Conservation (phyloP, 2,888 invertebrate genomes). For the Hemaris fuciformis region DNA sequence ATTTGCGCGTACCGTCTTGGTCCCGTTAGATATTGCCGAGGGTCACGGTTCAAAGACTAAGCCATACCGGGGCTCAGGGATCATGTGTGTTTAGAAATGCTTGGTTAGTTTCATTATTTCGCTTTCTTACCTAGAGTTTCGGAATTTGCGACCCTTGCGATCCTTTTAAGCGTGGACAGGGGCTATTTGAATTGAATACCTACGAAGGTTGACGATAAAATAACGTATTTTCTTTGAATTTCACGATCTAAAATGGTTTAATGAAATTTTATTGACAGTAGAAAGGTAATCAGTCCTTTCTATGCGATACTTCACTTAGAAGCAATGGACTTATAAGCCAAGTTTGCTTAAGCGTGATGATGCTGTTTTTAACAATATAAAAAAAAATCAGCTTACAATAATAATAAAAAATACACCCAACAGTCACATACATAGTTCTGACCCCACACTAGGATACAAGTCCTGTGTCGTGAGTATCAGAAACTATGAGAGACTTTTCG, state of each 20-base stretch:
- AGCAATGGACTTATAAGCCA: too few species aligned
- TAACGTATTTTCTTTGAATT: not conserved
- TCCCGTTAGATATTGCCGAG: not conserved
- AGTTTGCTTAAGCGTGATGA: too few species aligned
- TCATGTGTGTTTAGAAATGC: conserved; percentile 3
- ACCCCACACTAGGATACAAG: too few species aligned
- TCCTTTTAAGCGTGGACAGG: not conserved
- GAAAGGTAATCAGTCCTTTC: too few species aligned
- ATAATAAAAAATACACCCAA: too few species aligned
- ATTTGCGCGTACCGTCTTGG: not conserved
- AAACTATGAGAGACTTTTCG: too few species aligned
- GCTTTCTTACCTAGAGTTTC: not conserved
- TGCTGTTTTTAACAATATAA: too few species aligned
- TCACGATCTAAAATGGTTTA: not conserved
- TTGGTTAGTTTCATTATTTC: conserved; percentile 3
- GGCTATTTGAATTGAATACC: not conserved
- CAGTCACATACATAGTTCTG: too few species aligned
- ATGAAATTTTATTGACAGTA: not conserved
- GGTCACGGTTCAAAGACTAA: not conserved
- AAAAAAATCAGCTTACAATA: too few species aligned
- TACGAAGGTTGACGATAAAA: not conserved
- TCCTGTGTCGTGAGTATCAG: too few species aligned
- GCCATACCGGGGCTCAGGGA: not conserved
- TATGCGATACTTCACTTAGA: too few species aligned
- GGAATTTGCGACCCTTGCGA: not conserved